Evolutionary conservation across 2,888 invertebrate species (phyloP), one percentile per base, ranked within the genome.

Genomic region (Agrilus mali): DNA sequence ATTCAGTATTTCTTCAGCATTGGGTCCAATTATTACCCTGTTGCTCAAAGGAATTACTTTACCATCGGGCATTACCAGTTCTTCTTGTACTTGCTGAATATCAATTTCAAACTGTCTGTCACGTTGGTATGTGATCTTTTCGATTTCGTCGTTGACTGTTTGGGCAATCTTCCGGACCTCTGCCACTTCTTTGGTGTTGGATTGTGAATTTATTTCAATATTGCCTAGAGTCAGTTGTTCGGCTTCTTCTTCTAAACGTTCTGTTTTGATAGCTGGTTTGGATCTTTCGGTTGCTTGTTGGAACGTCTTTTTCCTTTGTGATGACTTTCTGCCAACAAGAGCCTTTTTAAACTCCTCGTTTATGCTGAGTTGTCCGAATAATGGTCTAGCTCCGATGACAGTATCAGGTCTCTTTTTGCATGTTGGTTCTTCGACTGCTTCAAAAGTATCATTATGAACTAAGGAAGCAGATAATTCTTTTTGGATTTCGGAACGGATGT

Each of bases 301-400:
- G 10, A 27, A 27, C 10, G 27, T 27, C 10, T 27, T 27, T 10
- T 27, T 27, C 5, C 56, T 54, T 49, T 55, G 54, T 33, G 56
- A 50, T 3, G 60, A 58, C 44, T 60, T 55, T 47, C 61, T 55
- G 1, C 60, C 57, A 14, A 58, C 55, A 8, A 66, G 46, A 8
- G 65, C 64, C 54, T 65, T 66, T 51, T 63, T 63, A 46, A 67
- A 63, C 53, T 67, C 68, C 6, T 56, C 55, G 50, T 66, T 66
- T 34, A 67, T 62, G 45, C 66, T 61, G 7, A 62, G 45, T 47
- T 63, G 63, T 0, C 66, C 65, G 48, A 67, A 67, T 22, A 66
- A 49, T 6, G 67, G 67, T 36, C 64, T 54, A 1, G 66, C 66
- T 4, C 67, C 67, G 17, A 63, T 62, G 1, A 67, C 59, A 4